Evolutionary conservation across 1,140 invertebrate genomes (phyloP).

Genomic region (Drosophila tani): DNA sequence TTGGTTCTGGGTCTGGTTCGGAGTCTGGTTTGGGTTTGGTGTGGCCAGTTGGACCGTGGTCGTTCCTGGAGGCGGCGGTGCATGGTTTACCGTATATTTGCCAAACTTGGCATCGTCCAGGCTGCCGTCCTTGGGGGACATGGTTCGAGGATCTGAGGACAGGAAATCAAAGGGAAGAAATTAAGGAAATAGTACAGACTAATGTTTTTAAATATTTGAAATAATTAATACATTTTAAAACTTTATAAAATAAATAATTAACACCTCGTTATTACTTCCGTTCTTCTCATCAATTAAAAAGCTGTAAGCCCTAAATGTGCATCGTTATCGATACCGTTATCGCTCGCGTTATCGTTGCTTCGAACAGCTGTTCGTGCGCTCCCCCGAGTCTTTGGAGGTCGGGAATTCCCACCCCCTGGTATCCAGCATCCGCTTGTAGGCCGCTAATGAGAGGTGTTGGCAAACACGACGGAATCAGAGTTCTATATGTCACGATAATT

Average conservation of each 20-base stretch:
- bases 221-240: too few species aligned
- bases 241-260: too few species aligned
- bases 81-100: conserved; percentile 58
- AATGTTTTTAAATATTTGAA: too few species aligned
- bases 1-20: not conserved
- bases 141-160: not conserved
- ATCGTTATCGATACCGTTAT: not conserved
- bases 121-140: conserved; percentile 69
- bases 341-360: not conserved
- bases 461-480: conserved; percentile 8
- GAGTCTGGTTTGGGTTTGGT: not conserved
- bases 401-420: not conserved
- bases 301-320: not conserved
- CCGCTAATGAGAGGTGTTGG: conserved; percentile 26
- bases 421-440: conserved; percentile 29
- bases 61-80: conserved; percentile 6
- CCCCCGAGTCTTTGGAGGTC: too few species aligned
- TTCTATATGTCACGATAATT: conserved; percentile 11
- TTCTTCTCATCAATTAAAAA: not conserved
- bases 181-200: not conserved
- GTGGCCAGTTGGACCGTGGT: not conserved
- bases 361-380: too few species aligned
- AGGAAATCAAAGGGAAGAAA: not conserved
- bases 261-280: too few species aligned
- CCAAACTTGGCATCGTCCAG: conserved; percentile 50